Evolutionary conservation across 2,888 invertebrate species (phyloP).

Genomic region (Agrotis segetum): DNA sequence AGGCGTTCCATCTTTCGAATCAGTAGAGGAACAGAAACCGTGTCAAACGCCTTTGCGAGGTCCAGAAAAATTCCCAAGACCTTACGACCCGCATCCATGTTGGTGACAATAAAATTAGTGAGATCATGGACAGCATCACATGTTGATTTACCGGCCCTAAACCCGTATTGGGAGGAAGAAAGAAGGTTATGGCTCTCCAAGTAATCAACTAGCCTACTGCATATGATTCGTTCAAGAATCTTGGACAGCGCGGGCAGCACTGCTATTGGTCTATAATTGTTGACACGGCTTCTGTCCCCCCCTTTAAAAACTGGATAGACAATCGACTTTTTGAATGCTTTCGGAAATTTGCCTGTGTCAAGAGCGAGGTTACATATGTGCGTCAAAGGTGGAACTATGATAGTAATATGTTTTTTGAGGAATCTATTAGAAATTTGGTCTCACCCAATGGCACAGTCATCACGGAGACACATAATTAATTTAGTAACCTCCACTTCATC

Average conservation of each 20-base stretch:
- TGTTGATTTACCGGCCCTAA: background rate
- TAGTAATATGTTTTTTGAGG: background rate
- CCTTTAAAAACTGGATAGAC: background rate
- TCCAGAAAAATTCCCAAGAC: conserved; percentile 3
- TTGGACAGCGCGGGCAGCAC: background rate
- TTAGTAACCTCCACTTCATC: conserved; percentile 23
- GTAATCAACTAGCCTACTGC: background rate
- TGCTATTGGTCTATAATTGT: background rate
- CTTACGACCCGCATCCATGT: background rate
- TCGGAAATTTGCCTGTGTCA: background rate
- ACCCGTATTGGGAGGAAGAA: background rate
- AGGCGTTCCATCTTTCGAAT: too few relatives aligned
- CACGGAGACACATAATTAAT: conserved; percentile 17
- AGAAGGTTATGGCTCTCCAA: background rate
- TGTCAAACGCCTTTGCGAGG: conserved; percentile 6
- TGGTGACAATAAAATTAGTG: background rate
- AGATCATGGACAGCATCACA: background rate
- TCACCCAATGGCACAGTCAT: conserved; percentile 27
- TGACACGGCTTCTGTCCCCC: background rate
- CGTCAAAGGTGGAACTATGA: background rate
- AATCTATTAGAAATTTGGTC: conserved; percentile 18
- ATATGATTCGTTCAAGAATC: background rate
- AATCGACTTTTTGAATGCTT: background rate
- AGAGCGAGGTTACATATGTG: background rate
- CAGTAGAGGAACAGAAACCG: too few relatives aligned